Evolutionary conservation across 2,797 vertebrate species (phyloP).

Genomic region (Gephyroberyx darwinii): DNA sequence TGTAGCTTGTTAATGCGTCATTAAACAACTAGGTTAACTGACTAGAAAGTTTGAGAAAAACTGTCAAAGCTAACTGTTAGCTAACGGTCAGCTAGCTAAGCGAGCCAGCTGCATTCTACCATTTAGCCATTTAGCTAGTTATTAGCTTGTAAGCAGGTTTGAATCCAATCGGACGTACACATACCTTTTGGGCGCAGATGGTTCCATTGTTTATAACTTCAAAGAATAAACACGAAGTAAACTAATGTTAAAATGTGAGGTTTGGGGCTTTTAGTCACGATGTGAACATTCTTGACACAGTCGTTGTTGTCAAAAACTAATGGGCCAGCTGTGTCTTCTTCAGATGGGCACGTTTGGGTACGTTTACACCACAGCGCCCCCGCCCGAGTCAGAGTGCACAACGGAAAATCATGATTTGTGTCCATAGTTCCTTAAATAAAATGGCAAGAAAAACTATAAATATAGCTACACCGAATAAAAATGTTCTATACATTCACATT

Average conservation of each 20-base stretch:
- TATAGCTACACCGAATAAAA: not conserved
- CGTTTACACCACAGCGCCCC: slow-evolving; percentile 15
- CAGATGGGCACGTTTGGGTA: slow-evolving; percentile 3
- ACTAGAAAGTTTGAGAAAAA: slow-evolving; percentile 20
- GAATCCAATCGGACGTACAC: slow-evolving; percentile 30
- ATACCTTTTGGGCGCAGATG: slow-evolving; percentile 78
- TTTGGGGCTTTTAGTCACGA: slow-evolving; percentile 33
- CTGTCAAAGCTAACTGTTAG: slow-evolving; percentile 18
- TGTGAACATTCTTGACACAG: slow-evolving; percentile 66
- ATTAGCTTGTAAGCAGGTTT: slow-evolving; percentile 16
- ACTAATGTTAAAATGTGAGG: not conserved
- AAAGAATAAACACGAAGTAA: not conserved
- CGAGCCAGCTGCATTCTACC: slow-evolving; percentile 23
- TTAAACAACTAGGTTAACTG: not conserved
- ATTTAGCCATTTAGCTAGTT: slow-evolving; percentile 44
- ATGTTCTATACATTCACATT: not conserved
- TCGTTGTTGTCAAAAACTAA: slow-evolving; percentile 74
- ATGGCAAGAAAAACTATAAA: not conserved
- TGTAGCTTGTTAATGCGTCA: not conserved
- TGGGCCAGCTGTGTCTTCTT: slow-evolving; percentile 62
- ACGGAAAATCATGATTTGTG: too few species aligned
- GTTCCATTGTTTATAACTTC: slow-evolving; percentile 64
- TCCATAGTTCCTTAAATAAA: not conserved
- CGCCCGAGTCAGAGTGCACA: slow-evolving; percentile 41
- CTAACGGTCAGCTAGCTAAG: slow-evolving; percentile 19